phyloP scores from a whole-genome alignment of 1,140 invertebrate genomes.

The Aphaenogaster floridana region DNA sequence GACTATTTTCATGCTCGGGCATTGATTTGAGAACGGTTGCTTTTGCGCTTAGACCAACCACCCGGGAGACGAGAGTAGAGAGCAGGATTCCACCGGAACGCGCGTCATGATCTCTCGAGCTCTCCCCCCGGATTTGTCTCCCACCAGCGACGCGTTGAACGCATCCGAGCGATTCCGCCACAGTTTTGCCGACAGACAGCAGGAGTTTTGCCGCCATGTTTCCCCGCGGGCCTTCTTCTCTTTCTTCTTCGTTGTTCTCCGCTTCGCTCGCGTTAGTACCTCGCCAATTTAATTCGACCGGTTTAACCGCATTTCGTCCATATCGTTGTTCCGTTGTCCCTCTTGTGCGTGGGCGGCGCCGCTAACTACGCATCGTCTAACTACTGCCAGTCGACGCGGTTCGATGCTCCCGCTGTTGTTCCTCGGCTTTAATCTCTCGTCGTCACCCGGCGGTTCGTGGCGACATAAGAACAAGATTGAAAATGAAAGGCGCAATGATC shows the following conservation, averaged over 20 bases:
- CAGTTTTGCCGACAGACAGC: not conserved
- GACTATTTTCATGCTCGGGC: constrained; percentile 83
- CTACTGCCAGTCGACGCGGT: constrained; percentile 25
- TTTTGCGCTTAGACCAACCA: constrained; percentile 77
- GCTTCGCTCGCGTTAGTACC: not conserved
- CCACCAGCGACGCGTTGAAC: constrained; percentile 46
- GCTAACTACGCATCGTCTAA: not conserved
- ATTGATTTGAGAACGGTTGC: constrained; percentile 80
- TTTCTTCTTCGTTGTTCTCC: not conserved
- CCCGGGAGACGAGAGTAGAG: constrained; percentile 78
- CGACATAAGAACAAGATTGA: constrained; percentile 13
- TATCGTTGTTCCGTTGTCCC: constrained; percentile 31
- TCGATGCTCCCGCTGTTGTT: not conserved
- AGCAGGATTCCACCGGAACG: constrained; percentile 73
- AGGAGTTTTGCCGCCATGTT: constrained; percentile 45
- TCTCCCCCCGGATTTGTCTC: constrained; percentile 46
- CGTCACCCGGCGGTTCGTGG: not conserved
- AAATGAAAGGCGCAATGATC: constrained; percentile 33
- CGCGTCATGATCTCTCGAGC: constrained; percentile 75
- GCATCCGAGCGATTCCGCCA: constrained; percentile 25
- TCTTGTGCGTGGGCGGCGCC: constrained; percentile 5
- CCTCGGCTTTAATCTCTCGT: constrained; percentile 9
- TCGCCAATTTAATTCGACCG: constrained; percentile 38
- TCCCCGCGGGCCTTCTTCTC: not conserved
- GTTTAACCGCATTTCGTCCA: constrained; percentile 77